These are phyloP conservation scores for Sula dactylatra DNA, from an alignment of 2,113 vertebrate species.

Conservation along the genomic window DNA sequence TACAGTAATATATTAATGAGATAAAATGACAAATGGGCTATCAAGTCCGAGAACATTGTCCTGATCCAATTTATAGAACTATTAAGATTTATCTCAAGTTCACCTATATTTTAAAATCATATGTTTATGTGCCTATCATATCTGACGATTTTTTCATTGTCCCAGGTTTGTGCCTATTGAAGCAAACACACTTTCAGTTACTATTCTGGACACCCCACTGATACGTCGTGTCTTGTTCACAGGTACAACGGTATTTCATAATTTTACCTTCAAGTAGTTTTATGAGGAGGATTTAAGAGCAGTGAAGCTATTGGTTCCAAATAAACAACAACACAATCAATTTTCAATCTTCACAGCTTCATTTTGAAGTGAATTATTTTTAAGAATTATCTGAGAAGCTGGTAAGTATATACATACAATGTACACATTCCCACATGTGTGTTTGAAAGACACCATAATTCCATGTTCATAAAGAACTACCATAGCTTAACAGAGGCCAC, in stretches of 20 bases:
- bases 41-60: not conserved
- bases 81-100: not conserved
- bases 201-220: not conserved
- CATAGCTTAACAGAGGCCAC: not conserved
- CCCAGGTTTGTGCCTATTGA: not conserved
- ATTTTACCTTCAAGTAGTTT: not conserved
- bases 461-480: not conserved
- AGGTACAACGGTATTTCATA: not conserved
- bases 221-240: accelerated
- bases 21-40: not conserved
- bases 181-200: not conserved
- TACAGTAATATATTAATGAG: not conserved
- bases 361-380: not conserved
- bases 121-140: not conserved
- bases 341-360: not conserved
- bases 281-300: not conserved
- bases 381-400: not conserved
- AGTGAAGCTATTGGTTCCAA: not conserved
- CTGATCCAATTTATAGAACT: not conserved
- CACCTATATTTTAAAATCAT: not conserved
- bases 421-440: not conserved
- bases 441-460: not conserved
- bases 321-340: not conserved
- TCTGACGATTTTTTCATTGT: not conserved
- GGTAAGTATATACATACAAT: not conserved